Evolutionary conservation across 1,140 invertebrate species (phyloP).

Genomic region (Drosophila nigrodunni): DNA sequence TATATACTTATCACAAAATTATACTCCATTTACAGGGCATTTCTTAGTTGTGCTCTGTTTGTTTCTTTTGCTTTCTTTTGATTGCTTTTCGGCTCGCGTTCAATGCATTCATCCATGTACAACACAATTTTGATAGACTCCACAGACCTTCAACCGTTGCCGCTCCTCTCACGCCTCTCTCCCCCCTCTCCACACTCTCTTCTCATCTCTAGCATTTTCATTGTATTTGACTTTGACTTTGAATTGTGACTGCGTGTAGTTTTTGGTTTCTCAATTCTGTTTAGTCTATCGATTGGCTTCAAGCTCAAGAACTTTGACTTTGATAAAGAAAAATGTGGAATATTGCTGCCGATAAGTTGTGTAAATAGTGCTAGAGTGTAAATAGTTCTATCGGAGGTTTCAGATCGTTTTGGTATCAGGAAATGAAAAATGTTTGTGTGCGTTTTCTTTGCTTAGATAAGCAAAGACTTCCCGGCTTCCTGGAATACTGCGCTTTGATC

Average conservation of each 20-base stretch:
- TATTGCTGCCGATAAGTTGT: slow-evolving; percentile 32
- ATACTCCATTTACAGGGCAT: slow-evolving; percentile 10
- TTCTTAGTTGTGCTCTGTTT: neutral
- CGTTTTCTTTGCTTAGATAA: slow-evolving; percentile 18
- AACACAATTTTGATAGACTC: slow-evolving; percentile 37
- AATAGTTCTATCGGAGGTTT: slow-evolving; percentile 2
- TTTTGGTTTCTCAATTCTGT: slow-evolving; percentile 20
- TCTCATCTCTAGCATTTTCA: neutral
- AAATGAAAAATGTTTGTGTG: slow-evolving; percentile 30
- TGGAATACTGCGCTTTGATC: slow-evolving; percentile 33
- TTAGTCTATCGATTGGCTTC: slow-evolving; percentile 49
- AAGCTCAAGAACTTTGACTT: slow-evolving; percentile 45
- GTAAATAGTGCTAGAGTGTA: slow-evolving; percentile 17
- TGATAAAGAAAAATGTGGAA: slow-evolving; percentile 21
- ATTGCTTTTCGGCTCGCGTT: slow-evolving; percentile 37
- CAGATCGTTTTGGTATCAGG: slow-evolving; percentile 30
- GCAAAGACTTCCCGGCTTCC: slow-evolving; percentile 19
- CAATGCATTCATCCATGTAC: slow-evolving; percentile 35
- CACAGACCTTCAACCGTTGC: neutral
- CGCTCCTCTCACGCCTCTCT: neutral
- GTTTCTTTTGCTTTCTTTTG: slow-evolving; percentile 12
- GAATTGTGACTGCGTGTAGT: slow-evolving; percentile 33
- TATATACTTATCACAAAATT: no score
- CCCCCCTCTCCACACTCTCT: neutral
- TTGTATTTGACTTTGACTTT: slow-evolving; percentile 44